A percentile compares a stretch with the other conserved stretches of the same genome.
phyloP scores from a whole-genome alignment of 2,113 vertebrate genomes.

The Acanthochromis polyacanthus region DNA sequence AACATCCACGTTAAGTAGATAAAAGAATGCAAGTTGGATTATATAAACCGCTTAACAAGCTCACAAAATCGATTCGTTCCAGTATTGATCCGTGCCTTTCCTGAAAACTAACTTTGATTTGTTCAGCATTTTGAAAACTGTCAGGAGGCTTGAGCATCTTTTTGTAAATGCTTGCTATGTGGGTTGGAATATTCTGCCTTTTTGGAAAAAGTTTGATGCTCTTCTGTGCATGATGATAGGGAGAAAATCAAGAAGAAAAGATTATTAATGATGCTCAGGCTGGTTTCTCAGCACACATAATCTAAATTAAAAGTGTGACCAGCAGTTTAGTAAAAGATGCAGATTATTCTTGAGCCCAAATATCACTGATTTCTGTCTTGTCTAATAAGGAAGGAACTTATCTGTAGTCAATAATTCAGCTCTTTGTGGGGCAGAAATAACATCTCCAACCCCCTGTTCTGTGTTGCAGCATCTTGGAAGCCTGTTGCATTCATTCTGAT shows the following conservation, averaged over 20 bases:
- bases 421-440: neutral
- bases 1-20: slow-evolving; percentile 1
- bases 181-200: neutral
- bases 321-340: slow-evolving; percentile 28
- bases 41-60: slow-evolving; percentile 16
- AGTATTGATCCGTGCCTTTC: slow-evolving; percentile 35
- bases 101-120: slow-evolving; percentile 24
- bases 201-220: slow-evolving; percentile 6
- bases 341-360: slow-evolving; percentile 35
- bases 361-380: slow-evolving; percentile 28
- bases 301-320: slow-evolving; percentile 41
- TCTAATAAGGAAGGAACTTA: neutral
- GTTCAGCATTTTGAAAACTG: neutral
- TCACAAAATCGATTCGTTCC: slow-evolving; percentile 29
- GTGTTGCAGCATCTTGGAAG: slow-evolving; percentile 26
- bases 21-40: slow-evolving; percentile 6
- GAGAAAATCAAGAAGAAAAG: slow-evolving; percentile 12
- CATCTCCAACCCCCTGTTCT: neutral
- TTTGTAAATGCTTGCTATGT: neutral
- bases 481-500: slow-evolving; percentile 69
- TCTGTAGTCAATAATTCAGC: neutral
- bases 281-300: slow-evolving; percentile 13
- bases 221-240: neutral
- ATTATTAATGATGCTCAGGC: slow-evolving; percentile 27
- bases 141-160: neutral